These are phyloP conservation scores for Borostomias antarcticus DNA, from an alignment of 2,797 vertebrate species.

Conservation along the genomic window DNA sequence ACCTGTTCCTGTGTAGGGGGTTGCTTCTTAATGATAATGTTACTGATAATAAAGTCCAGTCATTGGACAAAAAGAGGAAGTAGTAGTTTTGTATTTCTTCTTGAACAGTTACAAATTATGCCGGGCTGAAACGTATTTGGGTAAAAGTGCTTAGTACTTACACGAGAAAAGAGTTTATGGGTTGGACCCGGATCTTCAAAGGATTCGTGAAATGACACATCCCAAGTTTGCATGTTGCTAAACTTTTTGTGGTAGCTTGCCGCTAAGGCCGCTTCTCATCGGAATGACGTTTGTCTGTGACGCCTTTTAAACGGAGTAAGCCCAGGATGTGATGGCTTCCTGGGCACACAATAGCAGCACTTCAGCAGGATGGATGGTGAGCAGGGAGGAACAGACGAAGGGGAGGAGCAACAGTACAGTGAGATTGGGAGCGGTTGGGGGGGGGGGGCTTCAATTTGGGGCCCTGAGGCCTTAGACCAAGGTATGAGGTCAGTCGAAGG, in stretches of 20 bases:
- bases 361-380: conserved; percentile 29
- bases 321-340: conserved; percentile 36
- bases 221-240: background rate
- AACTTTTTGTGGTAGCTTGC: background rate
- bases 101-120: background rate
- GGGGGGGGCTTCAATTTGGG: background rate
- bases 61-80: background rate
- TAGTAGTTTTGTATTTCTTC: background rate
- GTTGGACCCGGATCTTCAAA: too few species aligned
- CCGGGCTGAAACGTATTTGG: background rate
- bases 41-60: background rate
- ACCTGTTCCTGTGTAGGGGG: background rate
- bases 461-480: background rate
- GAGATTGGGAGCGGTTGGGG: background rate
- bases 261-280: background rate
- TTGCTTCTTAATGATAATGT: background rate
- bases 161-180: background rate
- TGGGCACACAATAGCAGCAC: conserved; percentile 39
- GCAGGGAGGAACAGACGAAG: background rate
- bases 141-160: background rate
- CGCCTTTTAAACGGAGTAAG: conserved; percentile 13
- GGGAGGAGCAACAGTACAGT: conserved; percentile 33
- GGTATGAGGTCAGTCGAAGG: background rate
- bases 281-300: background rate
- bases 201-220: background rate